These are phyloP conservation scores for Candidula unifasciata DNA, from an alignment of 2,888 invertebrate genomes.

Conservation along the genomic window DNA sequence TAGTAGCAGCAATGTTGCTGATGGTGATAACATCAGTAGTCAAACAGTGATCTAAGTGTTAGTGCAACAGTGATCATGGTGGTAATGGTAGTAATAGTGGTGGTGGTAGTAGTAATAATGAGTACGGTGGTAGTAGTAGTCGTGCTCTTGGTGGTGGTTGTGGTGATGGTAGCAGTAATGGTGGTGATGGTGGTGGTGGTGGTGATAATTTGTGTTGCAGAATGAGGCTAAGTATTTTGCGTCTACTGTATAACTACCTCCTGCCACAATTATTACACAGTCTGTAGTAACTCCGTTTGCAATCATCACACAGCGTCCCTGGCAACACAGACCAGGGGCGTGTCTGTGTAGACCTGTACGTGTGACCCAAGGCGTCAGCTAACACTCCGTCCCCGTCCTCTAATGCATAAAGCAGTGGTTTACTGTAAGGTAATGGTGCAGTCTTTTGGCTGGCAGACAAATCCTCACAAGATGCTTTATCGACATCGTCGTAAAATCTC, in stretches of 20 bases:
- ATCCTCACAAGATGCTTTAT: neutral
- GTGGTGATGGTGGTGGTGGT: no score
- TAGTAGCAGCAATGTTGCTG: no score
- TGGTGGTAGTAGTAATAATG: no score
- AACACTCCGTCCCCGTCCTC: conserved; percentile 33
- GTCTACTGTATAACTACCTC: neutral
- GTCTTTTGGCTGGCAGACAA: neutral
- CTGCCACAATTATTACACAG: neutral
- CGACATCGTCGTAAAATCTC: conserved; percentile 33
- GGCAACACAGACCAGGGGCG: conserved; percentile 32
- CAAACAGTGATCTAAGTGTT: no score
- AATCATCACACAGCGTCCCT: neutral
- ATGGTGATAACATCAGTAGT: no score
- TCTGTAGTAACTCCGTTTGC: neutral
- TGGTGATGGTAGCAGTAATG: no score
- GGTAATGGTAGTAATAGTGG: no score
- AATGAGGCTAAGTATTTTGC: neutral
- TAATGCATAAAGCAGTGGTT: conserved; percentile 21
- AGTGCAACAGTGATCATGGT: no score
- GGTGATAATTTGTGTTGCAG: neutral
- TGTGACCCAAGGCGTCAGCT: conserved; percentile 34
- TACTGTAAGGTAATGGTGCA: neutral
- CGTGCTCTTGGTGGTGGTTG: no score
- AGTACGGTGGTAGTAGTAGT: no score
- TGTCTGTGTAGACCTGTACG: conserved; percentile 25